Base-by-base conservation (phyloP, 2,888 invertebrate species). In the Anarsia innoxiella region DNA sequence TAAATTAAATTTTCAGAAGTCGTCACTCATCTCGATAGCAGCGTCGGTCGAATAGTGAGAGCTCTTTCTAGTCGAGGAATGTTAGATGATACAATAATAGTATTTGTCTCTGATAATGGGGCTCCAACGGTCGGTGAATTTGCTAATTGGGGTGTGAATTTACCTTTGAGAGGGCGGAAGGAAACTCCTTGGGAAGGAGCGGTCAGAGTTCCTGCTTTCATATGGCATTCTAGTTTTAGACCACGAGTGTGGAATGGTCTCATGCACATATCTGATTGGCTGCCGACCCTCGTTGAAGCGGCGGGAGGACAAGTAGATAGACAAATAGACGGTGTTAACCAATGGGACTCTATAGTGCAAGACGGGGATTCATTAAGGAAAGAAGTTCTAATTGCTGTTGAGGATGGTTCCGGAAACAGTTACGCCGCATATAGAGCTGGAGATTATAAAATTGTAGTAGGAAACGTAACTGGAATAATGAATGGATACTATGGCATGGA, bases 91-190 rank as follows among this genome's bases (percentile, higher is more conserved):
- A 93, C 95, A 1, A 88, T 98, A 13, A 88, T 98, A 27, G 66
- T 97, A 2, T 97, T 97, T 62, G 89, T 93, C 45, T 93, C 95
- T 4, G 97, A 97, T 64, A 97, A 97, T 61, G 95, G 96, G 0
- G 93, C 92, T 0, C 93, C 94, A 0, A 91, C 93, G 0, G 84
- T 87, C 28, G 95, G 94, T 0, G 64, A 88, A 28, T 89, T 92
- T 55, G 80, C 87, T 32, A 96, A 95, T 65, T 88, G 89, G 46
- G 93, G 91, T 0, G 91, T 93, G 2, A 93, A 93, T 67, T 89
- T 90, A 75, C 94, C 94, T 2, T 82, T 94, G 1, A 86, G 91
- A 62, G 94, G 94, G 11, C 93, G 91, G 66, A 97, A 97, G 72
- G 85, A 89, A 49, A 90, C 93, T 0, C 84, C 94, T 0, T 95